Conservation (phyloP, 1,140 invertebrate species). For the Antheraea pernyi region DNA sequence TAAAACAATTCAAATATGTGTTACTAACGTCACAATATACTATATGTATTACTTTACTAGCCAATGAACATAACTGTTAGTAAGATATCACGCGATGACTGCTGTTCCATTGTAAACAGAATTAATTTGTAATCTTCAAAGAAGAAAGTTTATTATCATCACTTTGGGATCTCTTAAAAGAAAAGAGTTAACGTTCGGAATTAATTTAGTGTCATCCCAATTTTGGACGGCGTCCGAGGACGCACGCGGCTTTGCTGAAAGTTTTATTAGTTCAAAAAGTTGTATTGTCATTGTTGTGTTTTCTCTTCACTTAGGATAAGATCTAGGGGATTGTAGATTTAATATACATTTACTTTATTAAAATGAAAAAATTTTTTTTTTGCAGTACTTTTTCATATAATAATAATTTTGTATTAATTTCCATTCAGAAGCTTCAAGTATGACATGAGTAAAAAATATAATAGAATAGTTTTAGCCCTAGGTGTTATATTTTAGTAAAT, state of each 20-base stretch:
- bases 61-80: not conserved
- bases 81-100: slow-evolving; percentile 12
- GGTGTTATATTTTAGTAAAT: too few species aligned
- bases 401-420: too few species aligned
- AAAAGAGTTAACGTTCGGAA: slow-evolving; percentile 62
- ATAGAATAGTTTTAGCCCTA: too few species aligned
- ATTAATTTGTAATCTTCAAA: slow-evolving; percentile 51
- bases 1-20: not conserved
- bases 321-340: not conserved
- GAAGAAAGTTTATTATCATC: slow-evolving; percentile 47
- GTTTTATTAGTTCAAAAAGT: not conserved
- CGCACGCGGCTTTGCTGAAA: not conserved
- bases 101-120: slow-evolving; percentile 35
- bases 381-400: not conserved
- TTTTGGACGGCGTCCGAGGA: slow-evolving; percentile 53
- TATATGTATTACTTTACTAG: not conserved
- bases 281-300: not conserved
- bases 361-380: too few species aligned
- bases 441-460: too few species aligned
- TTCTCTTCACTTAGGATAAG: not conserved
- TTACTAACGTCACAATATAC: not conserved
- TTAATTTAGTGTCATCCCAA: slow-evolving; percentile 55
- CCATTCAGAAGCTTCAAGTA: too few species aligned
- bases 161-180: slow-evolving; percentile 53
- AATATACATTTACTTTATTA: not conserved